Evolutionary conservation across 2,113 vertebrate genomes (phyloP), one percentile per base, ranked within the genome.

Genomic region (Hippopotamus amphibius): DNA sequence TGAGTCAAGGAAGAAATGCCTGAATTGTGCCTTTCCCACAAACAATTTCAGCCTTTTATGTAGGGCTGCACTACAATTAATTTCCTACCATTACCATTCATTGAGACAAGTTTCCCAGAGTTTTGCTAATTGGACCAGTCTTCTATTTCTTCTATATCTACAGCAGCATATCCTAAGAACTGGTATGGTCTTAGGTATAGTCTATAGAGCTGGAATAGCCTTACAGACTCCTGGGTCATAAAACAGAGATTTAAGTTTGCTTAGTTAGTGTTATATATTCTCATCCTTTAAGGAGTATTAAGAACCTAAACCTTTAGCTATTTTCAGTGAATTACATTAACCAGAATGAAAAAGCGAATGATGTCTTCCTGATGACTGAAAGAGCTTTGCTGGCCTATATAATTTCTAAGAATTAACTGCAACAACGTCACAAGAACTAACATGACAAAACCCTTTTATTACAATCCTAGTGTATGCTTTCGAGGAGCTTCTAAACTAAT

Each of bases 1-100:
- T n/a, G 13, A 74, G 13, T 92, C 21, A 90, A 96, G n/a, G 46
- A 91, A 91, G 61, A 85, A 88, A 93, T 59, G 15, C 37, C 30
- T 65, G 12, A 95, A 84, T 83, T 93, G 63, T 63, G 37, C n/a
- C 46, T 95, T 88, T 71, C 59, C 91, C 33, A 21, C 48, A 71
- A 88, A 77, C 43, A 96, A 24, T 80, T 84, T 53, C 41, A 55
- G 12, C 37, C 48, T 88, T 53, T 61, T 14, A 50, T 69, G 26
- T 91, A 55, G 41, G 48, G 24, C 9, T 50, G 26, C 59, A 86
- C n/a, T 86, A 12, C 19, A 84, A 14, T 92, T 65, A 41, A 69
- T 66, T 93, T 83, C n/a, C 55, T 90, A 88, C 26, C 12, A 46
- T 43, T 65, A n/a, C 15, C 28, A 41, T 61, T 83, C 66, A 77